Conservation (phyloP, 1,140 invertebrate genomes). For the Teleopsis dalmanni region DNA sequence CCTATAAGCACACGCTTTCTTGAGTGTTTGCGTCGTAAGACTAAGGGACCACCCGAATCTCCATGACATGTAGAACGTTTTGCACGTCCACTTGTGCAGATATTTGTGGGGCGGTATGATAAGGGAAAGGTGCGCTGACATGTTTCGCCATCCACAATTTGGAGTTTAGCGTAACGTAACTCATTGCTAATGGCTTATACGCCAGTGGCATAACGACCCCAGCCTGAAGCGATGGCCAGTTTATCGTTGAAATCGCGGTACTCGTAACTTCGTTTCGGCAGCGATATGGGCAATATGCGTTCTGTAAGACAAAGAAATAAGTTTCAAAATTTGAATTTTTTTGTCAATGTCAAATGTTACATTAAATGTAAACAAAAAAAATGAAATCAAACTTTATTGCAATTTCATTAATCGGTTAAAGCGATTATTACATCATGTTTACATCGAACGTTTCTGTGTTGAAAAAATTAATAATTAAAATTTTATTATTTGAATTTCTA, state of each 20-base stretch:
- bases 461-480: no score
- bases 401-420: no score
- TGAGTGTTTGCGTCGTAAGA: slow-evolving; percentile 31
- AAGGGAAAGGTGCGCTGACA: slow-evolving; percentile 51
- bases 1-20: slow-evolving; percentile 45
- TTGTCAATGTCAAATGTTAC: neutral
- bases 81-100: slow-evolving; percentile 45
- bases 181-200: slow-evolving; percentile 40
- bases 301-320: slow-evolving; percentile 32
- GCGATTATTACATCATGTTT: no score
- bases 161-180: slow-evolving; percentile 47
- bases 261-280: slow-evolving; percentile 43
- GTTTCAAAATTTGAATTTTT: neutral
- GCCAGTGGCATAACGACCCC: slow-evolving; percentile 46
- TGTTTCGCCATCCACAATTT: slow-evolving; percentile 49
- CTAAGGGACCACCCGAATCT: slow-evolving; percentile 48
- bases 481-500: no score
- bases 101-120: slow-evolving; percentile 46
- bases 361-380: neutral
- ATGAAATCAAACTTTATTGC: no score
- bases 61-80: slow-evolving; percentile 44
- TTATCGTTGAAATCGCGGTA: slow-evolving; percentile 42
- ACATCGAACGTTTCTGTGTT: no score
- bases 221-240: slow-evolving; percentile 45
- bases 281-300: slow-evolving; percentile 44